These are phyloP conservation scores for Macrosiphum euphorbiae DNA, from an alignment of 2,888 invertebrate species.

Conservation along the genomic window DNA sequence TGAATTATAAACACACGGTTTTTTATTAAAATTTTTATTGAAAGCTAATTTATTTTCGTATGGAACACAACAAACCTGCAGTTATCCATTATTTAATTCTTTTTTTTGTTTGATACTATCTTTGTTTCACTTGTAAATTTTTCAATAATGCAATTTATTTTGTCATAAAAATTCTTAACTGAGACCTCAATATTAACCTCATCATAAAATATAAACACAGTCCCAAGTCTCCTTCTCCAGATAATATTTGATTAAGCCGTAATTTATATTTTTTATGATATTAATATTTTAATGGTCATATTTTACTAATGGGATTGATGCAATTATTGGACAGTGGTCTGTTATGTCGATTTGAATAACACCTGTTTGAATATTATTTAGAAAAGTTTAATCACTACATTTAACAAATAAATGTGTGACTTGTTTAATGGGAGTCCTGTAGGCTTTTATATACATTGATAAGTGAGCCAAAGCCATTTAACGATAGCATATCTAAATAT, in stretches of 20 bases:
- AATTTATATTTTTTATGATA: background rate
- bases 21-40: background rate
- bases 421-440: background rate
- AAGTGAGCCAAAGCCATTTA: background rate
- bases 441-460: background rate
- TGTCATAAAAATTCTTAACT: slow-evolving; percentile 10
- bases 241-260: background rate
- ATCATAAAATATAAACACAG: background rate
- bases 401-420: background rate
- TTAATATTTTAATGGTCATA: background rate
- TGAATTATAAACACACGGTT: background rate
- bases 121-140: background rate
- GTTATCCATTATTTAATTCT: background rate
- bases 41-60: background rate
- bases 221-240: background rate
- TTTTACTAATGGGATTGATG: background rate
- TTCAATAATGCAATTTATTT: background rate
- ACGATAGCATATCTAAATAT: slow-evolving; percentile 23
- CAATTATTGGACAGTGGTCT: slow-evolving; percentile 11
- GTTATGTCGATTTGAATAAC: slow-evolving; percentile 2
- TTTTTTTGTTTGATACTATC: background rate
- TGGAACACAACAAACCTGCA: background rate
- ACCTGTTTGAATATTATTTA: slow-evolving; percentile 8
- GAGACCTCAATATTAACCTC: background rate
- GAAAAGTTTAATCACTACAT: background rate